These are phyloP conservation scores for Lathamus discolor DNA, from an alignment of 2,113 vertebrate genomes.

Conservation along the genomic window DNA sequence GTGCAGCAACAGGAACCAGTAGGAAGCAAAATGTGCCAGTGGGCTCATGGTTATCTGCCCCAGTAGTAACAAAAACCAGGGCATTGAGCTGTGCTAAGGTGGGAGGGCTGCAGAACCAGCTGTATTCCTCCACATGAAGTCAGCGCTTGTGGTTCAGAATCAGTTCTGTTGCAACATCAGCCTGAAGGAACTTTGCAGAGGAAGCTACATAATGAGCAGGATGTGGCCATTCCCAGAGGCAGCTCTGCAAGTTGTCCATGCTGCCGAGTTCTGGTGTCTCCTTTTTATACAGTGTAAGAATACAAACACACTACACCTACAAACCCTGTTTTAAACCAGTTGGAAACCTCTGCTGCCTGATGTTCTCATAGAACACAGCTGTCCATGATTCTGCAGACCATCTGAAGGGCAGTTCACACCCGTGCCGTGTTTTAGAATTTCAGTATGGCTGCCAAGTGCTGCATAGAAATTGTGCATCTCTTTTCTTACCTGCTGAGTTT, in stretches of 20 bases:
- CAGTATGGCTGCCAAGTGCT: neutral
- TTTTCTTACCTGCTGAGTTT: conserved; percentile 16
- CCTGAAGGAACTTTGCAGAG: neutral
- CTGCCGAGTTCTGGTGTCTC: neutral
- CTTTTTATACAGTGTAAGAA: neutral
- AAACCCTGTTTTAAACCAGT: neutral
- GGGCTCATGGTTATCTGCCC: neutral
- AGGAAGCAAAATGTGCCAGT: neutral
- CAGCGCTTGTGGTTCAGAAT: neutral
- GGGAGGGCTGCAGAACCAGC: neutral
- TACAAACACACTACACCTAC: neutral
- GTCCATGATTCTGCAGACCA: neutral
- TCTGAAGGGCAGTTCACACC: neutral
- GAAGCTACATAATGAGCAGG: neutral
- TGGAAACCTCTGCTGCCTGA: neutral
- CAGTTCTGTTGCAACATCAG: neutral
- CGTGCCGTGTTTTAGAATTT: conserved; percentile 1
- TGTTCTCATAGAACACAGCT: neutral
- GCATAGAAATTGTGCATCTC: neutral
- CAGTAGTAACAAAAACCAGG: neutral
- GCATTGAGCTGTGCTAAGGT: fast-evolving
- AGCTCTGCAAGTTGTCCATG: neutral
- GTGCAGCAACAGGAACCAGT: neutral
- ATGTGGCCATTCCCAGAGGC: neutral
- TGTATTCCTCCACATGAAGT: neutral